Evolutionary conservation across 2,113 vertebrate species (phyloP).

Genomic region (Okapia johnstoni): DNA sequence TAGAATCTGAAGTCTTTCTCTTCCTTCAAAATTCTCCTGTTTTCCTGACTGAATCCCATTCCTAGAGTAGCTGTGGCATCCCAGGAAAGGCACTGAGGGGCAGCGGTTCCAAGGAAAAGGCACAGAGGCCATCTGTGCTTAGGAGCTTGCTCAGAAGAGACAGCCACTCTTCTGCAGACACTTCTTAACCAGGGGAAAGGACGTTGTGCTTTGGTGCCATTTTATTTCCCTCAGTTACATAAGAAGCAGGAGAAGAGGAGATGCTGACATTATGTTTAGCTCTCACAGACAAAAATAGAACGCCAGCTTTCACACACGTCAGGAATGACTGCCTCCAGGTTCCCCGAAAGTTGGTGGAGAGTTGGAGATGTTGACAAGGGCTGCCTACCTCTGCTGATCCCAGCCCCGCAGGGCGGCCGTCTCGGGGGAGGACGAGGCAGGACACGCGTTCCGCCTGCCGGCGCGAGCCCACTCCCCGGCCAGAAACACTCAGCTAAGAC

Average conservation of each 20-base stretch:
- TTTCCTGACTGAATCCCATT: background rate
- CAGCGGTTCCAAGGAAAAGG: background rate
- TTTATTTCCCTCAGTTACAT: background rate
- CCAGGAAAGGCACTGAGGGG: background rate
- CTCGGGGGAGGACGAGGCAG: background rate
- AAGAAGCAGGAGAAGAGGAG: background rate
- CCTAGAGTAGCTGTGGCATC: background rate
- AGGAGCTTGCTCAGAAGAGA: conserved; percentile 42
- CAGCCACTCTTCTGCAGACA: background rate
- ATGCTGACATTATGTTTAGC: background rate
- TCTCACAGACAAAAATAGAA: background rate
- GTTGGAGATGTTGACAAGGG: background rate
- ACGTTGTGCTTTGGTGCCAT: background rate
- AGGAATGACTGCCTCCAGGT: background rate
- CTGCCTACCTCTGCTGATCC: background rate
- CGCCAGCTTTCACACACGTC: background rate
- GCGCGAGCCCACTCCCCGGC: background rate
- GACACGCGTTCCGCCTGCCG: background rate
- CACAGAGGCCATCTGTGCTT: background rate
- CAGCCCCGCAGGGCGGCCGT: background rate
- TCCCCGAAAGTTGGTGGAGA: conserved; percentile 3
- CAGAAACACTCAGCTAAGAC: conserved; percentile 1
- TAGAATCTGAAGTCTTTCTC: background rate
- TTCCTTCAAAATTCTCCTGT: background rate
- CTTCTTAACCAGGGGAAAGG: background rate